Evolutionary conservation across 2,113 vertebrate species (phyloP), one percentile per base, ranked within the genome.

Genomic region (Tenrec ecaudatus): DNA sequence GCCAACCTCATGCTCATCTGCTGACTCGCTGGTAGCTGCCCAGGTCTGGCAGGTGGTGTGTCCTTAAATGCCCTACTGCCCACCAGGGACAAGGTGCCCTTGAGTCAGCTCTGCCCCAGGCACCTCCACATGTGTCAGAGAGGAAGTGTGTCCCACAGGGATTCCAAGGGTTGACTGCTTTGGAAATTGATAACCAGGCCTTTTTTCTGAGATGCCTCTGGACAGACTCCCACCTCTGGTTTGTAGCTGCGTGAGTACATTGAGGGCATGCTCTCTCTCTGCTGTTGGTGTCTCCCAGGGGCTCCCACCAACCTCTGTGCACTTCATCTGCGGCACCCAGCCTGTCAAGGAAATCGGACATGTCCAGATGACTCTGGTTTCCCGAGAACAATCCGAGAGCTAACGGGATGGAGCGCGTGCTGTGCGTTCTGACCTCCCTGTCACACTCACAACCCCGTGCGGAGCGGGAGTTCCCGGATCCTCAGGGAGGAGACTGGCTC

Each of bases 391-490:
- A 3, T 68, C 75, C 31, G 19, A 43, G 82, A 16, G 31, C 3
- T 2, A 31, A 40, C 29, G 1, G 0, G 19, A 71, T 6, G 15
- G 15, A 20, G 27, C 23, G 3, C 6, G 40, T 78, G 31, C 2
- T 2, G 5, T 3, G 64, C 64, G 7, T 25, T 66, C 22, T 66
- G 64, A 27, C 29, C 38, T 66, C 76, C 1, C 33, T 36, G 11
- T 40, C 3, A 7, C 33, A 10, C 43, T 68, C 27, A 69, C 80
- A 91, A 82, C 43, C 31, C 0, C 40, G 36, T 20, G 12, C 57
- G n/a, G 25, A 79, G 22, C 6, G 3, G 3, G 3, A 27, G 81
- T 0, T 9, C 6, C 38, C 12, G 68, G n/a, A 15, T 43, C n/a
- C 7, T 38, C 0, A 9, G 73, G 8, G 60, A 43, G 3, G 23